Base-by-base conservation (phyloP, 2,888 invertebrate genomes). In the Falcaria lacertinaria region DNA sequence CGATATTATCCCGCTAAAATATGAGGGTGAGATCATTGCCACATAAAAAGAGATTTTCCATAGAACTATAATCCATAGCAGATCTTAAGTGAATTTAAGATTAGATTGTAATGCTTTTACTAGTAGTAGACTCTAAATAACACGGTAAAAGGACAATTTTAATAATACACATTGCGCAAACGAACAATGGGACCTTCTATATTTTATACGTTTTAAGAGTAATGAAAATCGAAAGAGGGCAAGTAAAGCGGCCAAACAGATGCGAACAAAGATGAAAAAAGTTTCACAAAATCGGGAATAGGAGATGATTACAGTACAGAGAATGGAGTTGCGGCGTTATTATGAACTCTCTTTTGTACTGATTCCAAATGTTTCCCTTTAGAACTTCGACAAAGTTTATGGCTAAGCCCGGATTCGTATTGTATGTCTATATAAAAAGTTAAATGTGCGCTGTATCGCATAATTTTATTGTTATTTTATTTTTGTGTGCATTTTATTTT, bases 191-290 rank as follows among this genome's bases (percentile, higher is more conserved):
- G 2, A 4, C 36, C n/a, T 13, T 33, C 42, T 15, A 33, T 25
- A 22, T 22, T 37, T 22, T 37, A 45, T 39, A 47, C 50, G 57
- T 57, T 60, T 44, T 50, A 68, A 66, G 50, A 59, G 60, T 60
- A 55, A 65, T 51, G 50, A 64, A 67, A 75, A 81, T 79, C 73
- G 75, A 79, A 77, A 79, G 69, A 68, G 65, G 63, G 57, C 66
- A 64, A 59, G 63, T 64, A 65, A 74, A 74, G 69, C 70, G 64
- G 56, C 69, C 69, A 73, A 83, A 77, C 87, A 86, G 88, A 87
- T 87, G 86, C 78, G 82, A 76, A 84, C 80, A 80, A 74, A 87
- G 79, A 87, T 87, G 88, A 88, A 88, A 88, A 88, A 88, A 87
- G 81, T 88, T 87, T 75, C 61, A 62, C 70, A 77, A 37, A 78